phyloP scores from a whole-genome alignment of 2,113 vertebrate species.

The Plecturocebus donacophilus region DNA sequence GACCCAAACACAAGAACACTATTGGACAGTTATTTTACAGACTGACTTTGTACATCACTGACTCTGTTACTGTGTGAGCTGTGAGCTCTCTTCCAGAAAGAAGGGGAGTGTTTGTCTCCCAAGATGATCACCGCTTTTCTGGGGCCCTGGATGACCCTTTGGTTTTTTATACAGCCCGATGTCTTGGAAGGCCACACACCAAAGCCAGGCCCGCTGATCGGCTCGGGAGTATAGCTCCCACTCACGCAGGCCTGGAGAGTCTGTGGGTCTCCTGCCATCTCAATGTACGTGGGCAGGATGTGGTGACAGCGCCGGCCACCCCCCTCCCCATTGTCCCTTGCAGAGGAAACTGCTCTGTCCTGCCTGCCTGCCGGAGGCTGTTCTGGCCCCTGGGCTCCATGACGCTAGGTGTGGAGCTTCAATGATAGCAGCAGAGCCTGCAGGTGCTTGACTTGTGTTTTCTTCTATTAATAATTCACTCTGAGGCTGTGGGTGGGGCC shows the following conservation, averaged over 20 bases:
- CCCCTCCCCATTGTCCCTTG: fast-evolving
- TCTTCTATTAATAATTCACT: slow-evolving; percentile 18
- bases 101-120: neutral
- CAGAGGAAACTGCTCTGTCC: neutral
- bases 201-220: neutral
- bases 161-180: neutral
- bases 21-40: neutral
- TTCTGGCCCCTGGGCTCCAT: neutral
- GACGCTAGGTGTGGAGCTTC: neutral
- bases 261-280: neutral
- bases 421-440: neutral
- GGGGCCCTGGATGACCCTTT: neutral
- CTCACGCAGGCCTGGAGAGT: neutral
- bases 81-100: neutral
- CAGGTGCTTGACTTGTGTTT: neutral
- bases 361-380: neutral
- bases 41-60: neutral
- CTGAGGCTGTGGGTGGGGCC: neutral
- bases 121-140: neutral
- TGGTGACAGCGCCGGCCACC: no score
- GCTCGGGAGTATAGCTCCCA: neutral
- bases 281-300: neutral
- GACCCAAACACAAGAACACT: neutral
- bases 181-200: neutral
- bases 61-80: neutral